Evolutionary conservation across 2,888 invertebrate genomes (phyloP).

Genomic region (Gymnocheta viridis): DNA sequence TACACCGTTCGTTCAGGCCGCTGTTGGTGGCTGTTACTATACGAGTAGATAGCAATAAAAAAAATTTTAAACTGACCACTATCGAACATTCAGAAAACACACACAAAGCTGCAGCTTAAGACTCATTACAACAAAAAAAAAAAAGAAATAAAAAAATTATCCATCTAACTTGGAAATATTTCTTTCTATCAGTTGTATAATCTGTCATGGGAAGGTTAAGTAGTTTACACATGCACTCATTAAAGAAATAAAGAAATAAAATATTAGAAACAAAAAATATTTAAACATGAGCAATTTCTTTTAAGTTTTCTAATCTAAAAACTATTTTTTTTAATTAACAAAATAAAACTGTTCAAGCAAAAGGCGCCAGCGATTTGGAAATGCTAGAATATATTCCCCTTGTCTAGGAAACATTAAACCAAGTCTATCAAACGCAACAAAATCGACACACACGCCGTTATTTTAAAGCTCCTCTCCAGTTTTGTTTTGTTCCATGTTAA

Average conservation of each 20-base stretch:
- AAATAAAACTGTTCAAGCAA: slow-evolving; percentile 1
- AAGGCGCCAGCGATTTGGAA: slow-evolving; percentile 16
- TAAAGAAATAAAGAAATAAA: slow-evolving; percentile 26
- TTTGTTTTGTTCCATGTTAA: not conserved
- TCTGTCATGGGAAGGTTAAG: slow-evolving; percentile 34
- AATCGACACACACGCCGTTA: not conserved
- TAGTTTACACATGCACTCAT: slow-evolving; percentile 18
- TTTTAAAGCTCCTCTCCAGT: not conserved
- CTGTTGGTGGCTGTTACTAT: slow-evolving; percentile 17
- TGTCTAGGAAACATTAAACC: not conserved
- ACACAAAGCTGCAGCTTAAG: not conserved
- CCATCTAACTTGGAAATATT: not conserved
- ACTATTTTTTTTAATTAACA: slow-evolving; percentile 26
- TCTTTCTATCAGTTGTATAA: slow-evolving; percentile 29
- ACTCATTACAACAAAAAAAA: not conserved
- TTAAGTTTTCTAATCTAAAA: slow-evolving; percentile 27
- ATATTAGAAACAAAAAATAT: not conserved
- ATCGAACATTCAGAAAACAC: not conserved
- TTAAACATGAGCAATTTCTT: slow-evolving; percentile 12
- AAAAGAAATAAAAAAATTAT: not conserved
- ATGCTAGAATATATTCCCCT: not conserved
- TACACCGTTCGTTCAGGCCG: not conserved
- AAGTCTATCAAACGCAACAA: not conserved
- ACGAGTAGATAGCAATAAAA: not conserved
- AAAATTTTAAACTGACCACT: not conserved